A percentile compares a stretch with the other conserved stretches of the same genome.
These are phyloP conservation scores for Siderastrea siderea DNA, from an alignment of 92 coral and sea anemone species.

Conservation along the genomic window DNA sequence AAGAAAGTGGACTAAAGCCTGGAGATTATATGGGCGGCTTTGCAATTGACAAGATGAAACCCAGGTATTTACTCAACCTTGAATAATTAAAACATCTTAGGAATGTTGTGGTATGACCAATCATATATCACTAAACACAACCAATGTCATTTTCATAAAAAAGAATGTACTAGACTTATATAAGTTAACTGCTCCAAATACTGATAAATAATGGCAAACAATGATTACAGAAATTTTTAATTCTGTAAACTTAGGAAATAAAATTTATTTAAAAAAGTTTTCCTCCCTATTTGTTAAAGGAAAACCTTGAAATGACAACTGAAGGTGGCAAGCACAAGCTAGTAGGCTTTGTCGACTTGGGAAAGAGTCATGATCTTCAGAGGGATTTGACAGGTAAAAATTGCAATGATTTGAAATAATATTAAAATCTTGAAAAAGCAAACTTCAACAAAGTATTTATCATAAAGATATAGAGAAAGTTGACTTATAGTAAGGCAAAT, in stretches of 20 bases:
- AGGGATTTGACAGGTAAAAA: not conserved
- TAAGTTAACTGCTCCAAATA: not conserved
- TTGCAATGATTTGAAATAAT: not conserved
- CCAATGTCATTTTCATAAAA: not conserved
- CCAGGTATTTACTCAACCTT: conserved; percentile 14
- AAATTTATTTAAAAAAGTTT: too few species aligned
- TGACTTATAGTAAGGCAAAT: not conserved
- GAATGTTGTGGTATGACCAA: too few species aligned
- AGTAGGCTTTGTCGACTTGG: conserved; percentile 20
- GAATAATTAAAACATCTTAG: not conserved
- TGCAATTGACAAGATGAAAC: conserved; percentile 21
- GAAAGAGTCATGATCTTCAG: not conserved
- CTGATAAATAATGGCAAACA: too few species aligned
- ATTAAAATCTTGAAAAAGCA: not conserved
- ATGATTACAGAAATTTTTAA: too few species aligned
- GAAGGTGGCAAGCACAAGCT: conserved; percentile 28
- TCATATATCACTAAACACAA: not conserved
- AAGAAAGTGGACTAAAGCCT: not conserved
- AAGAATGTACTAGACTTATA: too few species aligned
- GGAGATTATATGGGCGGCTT: conserved; percentile 24
- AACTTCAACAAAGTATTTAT: not conserved
- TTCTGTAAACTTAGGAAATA: too few species aligned
- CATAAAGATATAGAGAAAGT: not conserved
- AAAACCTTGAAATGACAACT: conserved; percentile 10
- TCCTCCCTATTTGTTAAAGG: not conserved